phyloP scores from a whole-genome alignment of 2,113 vertebrate genomes.

The Centropus bengalensis region DNA sequence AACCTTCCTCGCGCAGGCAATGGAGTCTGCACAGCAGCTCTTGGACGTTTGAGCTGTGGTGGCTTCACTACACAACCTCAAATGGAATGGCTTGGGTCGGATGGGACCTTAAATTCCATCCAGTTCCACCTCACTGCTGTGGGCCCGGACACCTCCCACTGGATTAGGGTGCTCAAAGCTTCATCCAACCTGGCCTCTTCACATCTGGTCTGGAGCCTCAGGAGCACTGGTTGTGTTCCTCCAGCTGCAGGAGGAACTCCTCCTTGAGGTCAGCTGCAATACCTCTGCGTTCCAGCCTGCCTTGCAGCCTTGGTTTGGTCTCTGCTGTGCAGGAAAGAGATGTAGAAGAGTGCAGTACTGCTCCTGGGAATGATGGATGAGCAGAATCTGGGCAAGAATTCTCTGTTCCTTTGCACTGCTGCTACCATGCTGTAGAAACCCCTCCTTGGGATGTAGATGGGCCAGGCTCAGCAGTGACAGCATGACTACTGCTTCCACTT shows the following conservation, averaged over 20 bases:
- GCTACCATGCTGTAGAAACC: background rate
- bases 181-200: background rate
- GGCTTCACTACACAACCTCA: rapidly evolving
- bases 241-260: background rate
- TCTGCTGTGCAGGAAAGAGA: background rate
- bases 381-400: background rate
- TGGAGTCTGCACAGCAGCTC: background rate
- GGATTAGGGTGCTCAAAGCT: no score
- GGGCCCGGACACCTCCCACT: no score
- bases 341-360: background rate
- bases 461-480: background rate
- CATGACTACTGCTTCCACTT: background rate
- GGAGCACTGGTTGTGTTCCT: rapidly evolving
- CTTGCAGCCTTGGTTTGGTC: background rate
- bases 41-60: background rate
- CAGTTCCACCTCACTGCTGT: no score
- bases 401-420: background rate
- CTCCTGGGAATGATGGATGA: background rate
- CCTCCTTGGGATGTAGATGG: background rate
- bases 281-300: background rate
- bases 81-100: no score
- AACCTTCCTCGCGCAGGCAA: background rate
- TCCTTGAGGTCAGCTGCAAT: background rate
- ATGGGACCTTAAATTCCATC: no score
- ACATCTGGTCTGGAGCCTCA: background rate